Evolutionary conservation across 2,113 vertebrate genomes (phyloP).

Genomic region (Stigmatopora nigra): DNA sequence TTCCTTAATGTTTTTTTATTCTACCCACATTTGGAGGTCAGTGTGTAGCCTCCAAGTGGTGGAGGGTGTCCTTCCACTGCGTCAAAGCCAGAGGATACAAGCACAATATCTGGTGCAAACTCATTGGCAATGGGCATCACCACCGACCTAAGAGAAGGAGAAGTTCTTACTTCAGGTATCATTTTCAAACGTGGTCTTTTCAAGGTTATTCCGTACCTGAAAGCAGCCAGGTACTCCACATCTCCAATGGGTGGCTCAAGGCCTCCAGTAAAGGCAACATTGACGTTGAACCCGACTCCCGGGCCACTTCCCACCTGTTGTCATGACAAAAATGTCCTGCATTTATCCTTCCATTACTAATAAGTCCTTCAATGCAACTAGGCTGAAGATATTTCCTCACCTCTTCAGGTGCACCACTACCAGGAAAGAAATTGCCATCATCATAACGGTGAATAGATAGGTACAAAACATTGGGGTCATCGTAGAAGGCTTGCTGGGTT

Average conservation of each 20-base stretch:
- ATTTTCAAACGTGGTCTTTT: not conserved
- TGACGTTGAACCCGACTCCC: conserved; percentile 90
- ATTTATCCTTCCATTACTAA: not conserved
- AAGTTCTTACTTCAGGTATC: not conserved
- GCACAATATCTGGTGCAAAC: conserved; percentile 88
- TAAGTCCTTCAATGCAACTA: not conserved
- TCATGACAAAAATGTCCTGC: not conserved
- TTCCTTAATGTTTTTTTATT: not conserved
- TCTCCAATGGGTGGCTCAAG: conserved; percentile 94
- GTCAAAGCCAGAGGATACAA: conserved; percentile 92
- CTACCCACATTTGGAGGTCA: conserved; percentile 85
- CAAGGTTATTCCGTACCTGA: conserved; percentile 72
- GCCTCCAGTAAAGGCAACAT: conserved; percentile 92
- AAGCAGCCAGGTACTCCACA: conserved; percentile 86
- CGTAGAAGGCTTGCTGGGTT: conserved; percentile 89
- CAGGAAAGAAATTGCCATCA: conserved; percentile 95
- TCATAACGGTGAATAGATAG: conserved; percentile 94
- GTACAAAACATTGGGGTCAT: conserved; percentile 85
- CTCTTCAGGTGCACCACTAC: conserved; percentile 91
- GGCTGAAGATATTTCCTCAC: conserved; percentile 49
- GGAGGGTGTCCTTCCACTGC: conserved; percentile 91
- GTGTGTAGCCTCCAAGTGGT: conserved; percentile 85
- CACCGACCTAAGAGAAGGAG: conserved; percentile 71
- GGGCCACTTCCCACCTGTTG: conserved; percentile 85
- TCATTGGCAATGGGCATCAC: conserved; percentile 95